phyloP scores from a whole-genome alignment of 2,113 vertebrate genomes.

The Odocoileus hemionus region DNA sequence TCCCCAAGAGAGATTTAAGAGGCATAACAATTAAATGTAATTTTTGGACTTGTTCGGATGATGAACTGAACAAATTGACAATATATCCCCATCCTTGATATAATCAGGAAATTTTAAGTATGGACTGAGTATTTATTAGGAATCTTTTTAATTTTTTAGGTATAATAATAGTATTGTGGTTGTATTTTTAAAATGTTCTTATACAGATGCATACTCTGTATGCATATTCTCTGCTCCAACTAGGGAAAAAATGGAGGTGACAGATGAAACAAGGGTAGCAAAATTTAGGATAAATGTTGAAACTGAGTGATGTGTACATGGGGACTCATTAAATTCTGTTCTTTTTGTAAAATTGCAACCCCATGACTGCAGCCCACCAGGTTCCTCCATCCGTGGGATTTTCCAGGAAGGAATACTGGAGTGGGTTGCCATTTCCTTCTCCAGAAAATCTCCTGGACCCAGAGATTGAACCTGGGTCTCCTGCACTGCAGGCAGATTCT shows the following conservation, averaged over 20 bases:
- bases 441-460: not conserved
- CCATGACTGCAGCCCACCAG: not conserved
- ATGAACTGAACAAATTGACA: not conserved
- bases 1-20: not conserved
- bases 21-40: not conserved
- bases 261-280: not conserved
- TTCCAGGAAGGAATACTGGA: not conserved
- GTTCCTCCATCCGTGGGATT: not conserved
- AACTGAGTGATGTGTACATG: not conserved
- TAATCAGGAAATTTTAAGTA: not conserved
- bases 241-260: not conserved
- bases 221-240: not conserved
- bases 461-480: not conserved
- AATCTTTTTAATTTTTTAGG: not conserved
- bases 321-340: not conserved
- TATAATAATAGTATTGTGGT: not conserved
- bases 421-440: not conserved
- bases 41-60: not conserved
- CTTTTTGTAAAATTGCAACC: not conserved
- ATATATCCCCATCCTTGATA: not conserved
- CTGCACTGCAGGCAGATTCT: too few relatives aligned
- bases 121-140: not conserved
- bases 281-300: not conserved
- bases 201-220: not conserved
- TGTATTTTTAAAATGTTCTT: not conserved